Evolutionary conservation across 2,113 vertebrate genomes (phyloP).

Genomic region (Brachionichthys hirsutus): DNA sequence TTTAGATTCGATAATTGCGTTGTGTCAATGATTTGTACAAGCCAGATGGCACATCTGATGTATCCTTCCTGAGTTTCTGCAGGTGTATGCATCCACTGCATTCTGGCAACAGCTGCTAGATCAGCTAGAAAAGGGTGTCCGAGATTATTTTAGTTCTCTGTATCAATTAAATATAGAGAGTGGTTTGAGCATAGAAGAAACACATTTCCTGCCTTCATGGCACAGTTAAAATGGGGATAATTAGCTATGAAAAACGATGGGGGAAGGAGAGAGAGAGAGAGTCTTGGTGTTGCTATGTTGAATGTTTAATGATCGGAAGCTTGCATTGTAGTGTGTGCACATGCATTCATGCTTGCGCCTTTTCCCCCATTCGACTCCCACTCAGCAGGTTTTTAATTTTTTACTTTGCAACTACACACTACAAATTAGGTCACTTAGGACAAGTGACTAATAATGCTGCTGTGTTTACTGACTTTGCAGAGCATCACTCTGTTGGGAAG

Average conservation of each 20-base stretch:
- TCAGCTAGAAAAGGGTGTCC: constrained; percentile 50
- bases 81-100: constrained; percentile 42
- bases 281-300: constrained; percentile 21
- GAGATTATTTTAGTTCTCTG: constrained; percentile 41
- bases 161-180: constrained; percentile 39
- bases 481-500: too few relatives aligned
- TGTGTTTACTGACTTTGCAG: too few relatives aligned
- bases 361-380: too few relatives aligned
- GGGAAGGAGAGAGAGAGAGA: constrained; percentile 4
- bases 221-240: constrained; percentile 46
- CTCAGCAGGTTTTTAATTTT: too few relatives aligned
- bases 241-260: too few relatives aligned
- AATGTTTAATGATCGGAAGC: constrained; percentile 34
- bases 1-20: background rate
- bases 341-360: too few relatives aligned
- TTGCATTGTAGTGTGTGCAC: background rate
- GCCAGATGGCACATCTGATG: constrained; percentile 51
- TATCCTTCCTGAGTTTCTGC: constrained; percentile 29
- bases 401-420: too few relatives aligned
- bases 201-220: constrained; percentile 50
- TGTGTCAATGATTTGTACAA: constrained; percentile 34
- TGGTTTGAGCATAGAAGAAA: constrained; percentile 19
- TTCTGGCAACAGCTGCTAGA: constrained; percentile 54
- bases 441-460: too few relatives aligned
- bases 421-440: too few relatives aligned